A percentile compares a stretch with the other conserved stretches of the same genome.
Conservation (phyloP, 1,140 invertebrate species). For the Drosophila mojavensis region DNA sequence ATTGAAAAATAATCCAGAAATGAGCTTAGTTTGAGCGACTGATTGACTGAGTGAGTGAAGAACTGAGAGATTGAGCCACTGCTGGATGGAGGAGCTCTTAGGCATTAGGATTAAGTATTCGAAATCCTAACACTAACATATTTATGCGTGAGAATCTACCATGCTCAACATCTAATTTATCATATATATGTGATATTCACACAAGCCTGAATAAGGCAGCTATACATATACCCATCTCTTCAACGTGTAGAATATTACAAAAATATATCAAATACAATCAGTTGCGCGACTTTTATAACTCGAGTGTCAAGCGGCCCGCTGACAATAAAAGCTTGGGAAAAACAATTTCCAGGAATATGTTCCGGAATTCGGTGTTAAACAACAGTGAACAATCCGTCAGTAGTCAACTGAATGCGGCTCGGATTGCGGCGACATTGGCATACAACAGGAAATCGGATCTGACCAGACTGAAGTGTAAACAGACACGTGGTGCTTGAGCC, state of each 20-base stretch:
- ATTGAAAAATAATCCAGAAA: background rate
- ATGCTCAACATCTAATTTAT: too few species aligned
- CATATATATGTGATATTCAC: background rate
- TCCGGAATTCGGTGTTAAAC: slow-evolving; percentile 80
- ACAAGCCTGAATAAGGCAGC: background rate
- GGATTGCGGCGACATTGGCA: slow-evolving; percentile 55
- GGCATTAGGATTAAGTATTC: too few species aligned
- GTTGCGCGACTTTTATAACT: slow-evolving; percentile 16
- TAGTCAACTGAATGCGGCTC: slow-evolving; percentile 42
- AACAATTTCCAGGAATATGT: slow-evolving; percentile 81
- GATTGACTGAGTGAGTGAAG: too few species aligned
- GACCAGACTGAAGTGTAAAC: slow-evolving; percentile 59
- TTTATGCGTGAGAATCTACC: too few species aligned
- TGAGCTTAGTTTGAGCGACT: background rate
- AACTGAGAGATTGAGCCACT: too few species aligned
- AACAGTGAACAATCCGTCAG: slow-evolving; percentile 49
- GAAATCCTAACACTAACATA: too few species aligned
- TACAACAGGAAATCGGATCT: slow-evolving; percentile 50
- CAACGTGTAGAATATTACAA: background rate
- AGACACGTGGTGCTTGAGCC: slow-evolving; percentile 53
- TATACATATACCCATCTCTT: background rate
- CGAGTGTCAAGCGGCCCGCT: slow-evolving; percentile 33
- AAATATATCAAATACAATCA: slow-evolving; percentile 2
- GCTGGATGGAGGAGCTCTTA: too few species aligned
- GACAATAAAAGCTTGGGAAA: slow-evolving; percentile 75